Base-by-base conservation (phyloP, 1,140 invertebrate genomes). In the Papilio polyxenes region DNA sequence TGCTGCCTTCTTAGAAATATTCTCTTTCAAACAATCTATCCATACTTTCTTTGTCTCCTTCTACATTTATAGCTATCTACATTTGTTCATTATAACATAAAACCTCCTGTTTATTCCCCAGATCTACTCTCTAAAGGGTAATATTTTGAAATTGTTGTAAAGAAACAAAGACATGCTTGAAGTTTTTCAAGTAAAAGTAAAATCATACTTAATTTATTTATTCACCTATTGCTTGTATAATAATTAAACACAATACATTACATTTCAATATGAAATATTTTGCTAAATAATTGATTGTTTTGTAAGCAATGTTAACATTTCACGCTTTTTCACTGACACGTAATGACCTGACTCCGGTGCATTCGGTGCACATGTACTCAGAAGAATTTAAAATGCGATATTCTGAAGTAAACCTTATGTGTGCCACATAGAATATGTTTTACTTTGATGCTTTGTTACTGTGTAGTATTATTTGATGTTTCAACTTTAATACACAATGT, bases 321-420 rank as follows among this genome's bases (percentile, higher is more conserved):
- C 51, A 37, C 51, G 31, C 7, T 79, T 79, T 79, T 80, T 79
- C 78, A 69, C 59, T 49, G 62, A 69, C 62, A 80, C 62, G 15
- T 79, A 62, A 48, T 65, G 40, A 80, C 78, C 56, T 49, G 11
- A 80, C 37, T 80, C 44, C n/a, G 48, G 78, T 80, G 78, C 78
- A 80, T 80, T 80, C 37, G 59, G 78, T 80, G 78, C 78, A 80
- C 20, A 40, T 20, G 59, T 80, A 80, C 78, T 80, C 59, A 23
- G 11, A 17, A 65, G 10, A 49, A 69, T 10, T 3, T 48, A 80
- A 23, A 15, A 6, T 13, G 10, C 11, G 5, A 3, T 17, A 49
- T 17, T 69, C n/a, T 11, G 49, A 69, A 65, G 17, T 51, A 3
- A 80, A 65, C 78, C 49, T 80, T 80, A 80, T 23, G 1, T 8